phyloP scores from a whole-genome alignment of 2,113 vertebrate genomes.

The Sphyrna mokarran region DNA sequence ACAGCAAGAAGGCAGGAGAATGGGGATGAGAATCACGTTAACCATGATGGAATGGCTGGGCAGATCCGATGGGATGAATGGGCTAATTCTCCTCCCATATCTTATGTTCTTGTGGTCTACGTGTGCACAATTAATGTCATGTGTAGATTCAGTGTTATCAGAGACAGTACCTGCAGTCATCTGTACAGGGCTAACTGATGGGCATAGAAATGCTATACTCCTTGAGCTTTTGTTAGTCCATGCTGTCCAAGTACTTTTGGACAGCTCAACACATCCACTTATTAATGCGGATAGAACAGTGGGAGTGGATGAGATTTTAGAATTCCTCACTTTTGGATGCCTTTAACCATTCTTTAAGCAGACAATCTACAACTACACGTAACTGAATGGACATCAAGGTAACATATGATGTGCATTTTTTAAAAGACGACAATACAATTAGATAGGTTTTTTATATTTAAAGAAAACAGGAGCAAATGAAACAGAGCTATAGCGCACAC shows the following conservation, averaged over 20 bases:
- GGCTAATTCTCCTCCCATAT: too few relatives aligned
- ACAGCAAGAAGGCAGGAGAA: too few relatives aligned
- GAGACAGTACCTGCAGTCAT: not conserved
- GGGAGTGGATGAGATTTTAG: not conserved
- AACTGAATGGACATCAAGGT: not conserved
- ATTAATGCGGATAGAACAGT: not conserved
- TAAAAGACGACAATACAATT: not conserved
- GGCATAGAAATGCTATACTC: not conserved
- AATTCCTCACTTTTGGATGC: not conserved
- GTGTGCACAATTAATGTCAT: too few relatives aligned
- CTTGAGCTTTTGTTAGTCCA: not conserved
- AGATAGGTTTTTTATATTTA: not conserved
- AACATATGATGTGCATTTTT: not conserved
- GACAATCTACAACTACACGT: not conserved
- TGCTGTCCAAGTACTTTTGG: not conserved
- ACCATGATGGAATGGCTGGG: too few relatives aligned
- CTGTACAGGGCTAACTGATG: not conserved
- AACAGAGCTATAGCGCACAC: not conserved
- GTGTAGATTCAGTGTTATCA: not conserved
- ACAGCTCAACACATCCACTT: not conserved
- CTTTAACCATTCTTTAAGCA: not conserved
- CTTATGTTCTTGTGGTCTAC: too few relatives aligned
- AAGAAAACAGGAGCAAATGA: not conserved
- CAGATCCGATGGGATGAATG: too few relatives aligned
- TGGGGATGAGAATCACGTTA: too few relatives aligned